Conservation (phyloP, 2,888 invertebrate species). For the Exocentrus adspersus region DNA sequence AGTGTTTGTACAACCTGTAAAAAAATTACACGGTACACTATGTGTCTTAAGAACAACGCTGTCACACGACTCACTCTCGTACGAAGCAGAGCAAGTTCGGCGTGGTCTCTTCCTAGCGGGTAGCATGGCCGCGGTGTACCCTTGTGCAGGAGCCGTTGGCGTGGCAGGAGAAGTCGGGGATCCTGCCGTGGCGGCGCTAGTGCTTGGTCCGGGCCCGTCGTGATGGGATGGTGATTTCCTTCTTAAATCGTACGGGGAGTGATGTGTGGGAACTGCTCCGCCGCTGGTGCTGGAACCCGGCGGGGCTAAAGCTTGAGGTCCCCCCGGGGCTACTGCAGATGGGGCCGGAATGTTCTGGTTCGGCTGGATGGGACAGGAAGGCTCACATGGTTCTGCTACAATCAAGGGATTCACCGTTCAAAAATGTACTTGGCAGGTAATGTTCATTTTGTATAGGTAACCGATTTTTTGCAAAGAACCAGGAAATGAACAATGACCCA, state of each 20-base stretch:
- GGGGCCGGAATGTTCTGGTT: slow-evolving; percentile 69
- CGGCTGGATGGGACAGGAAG: slow-evolving; percentile 72
- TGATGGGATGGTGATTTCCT: slow-evolving; percentile 83
- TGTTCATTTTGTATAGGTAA: no score
- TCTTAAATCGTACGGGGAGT: slow-evolving; percentile 90
- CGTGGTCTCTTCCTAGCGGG: slow-evolving; percentile 88
- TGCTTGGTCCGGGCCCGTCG: slow-evolving; percentile 73
- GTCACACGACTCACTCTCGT: slow-evolving; percentile 58
- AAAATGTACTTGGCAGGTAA: no score
- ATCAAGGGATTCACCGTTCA: no score
- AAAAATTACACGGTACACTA: no score
- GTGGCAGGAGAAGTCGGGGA: slow-evolving; percentile 65
- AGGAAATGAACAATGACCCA: no score
- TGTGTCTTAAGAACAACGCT: no score
- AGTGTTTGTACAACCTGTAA: slow-evolving; percentile 66
- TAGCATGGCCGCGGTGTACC: slow-evolving; percentile 71
- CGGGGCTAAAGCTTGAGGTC: slow-evolving; percentile 47
- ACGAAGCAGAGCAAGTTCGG: slow-evolving; percentile 70
- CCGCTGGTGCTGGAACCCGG: slow-evolving; percentile 57
- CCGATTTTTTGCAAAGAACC: no score
- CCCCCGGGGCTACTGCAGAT: slow-evolving; percentile 58
- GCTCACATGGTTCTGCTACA: slow-evolving; percentile 81
- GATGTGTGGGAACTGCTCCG: slow-evolving; percentile 70
- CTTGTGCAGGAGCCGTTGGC: slow-evolving; percentile 65
- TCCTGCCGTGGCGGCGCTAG: slow-evolving; percentile 65